Evolutionary conservation across 1,140 invertebrate species (phyloP).

Genomic region (Megalonaias nervosa): DNA sequence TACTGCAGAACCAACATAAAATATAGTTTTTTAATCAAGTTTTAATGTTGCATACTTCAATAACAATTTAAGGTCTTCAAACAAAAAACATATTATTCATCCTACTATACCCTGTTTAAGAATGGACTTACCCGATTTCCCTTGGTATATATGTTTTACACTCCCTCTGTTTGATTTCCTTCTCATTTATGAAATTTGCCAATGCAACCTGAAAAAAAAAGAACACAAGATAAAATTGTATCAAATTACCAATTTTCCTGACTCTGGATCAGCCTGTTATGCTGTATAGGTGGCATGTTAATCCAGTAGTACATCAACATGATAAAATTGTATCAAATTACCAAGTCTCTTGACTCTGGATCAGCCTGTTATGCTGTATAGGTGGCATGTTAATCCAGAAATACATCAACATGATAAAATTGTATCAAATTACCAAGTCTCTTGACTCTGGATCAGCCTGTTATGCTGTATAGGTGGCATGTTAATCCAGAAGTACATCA

Average conservation of each 20-base stretch:
- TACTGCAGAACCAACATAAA: no score
- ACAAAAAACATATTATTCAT: no score
- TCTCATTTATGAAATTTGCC: slow-evolving; percentile 20
- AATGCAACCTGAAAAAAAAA: slow-evolving; percentile 16
- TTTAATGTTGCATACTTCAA: no score
- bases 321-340: neutral
- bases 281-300: no score
- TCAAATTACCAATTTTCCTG: neutral
- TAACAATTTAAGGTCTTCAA: no score
- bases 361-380: no score
- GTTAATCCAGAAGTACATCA: no score
- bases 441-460: no score
- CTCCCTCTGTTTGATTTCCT: slow-evolving; percentile 9
- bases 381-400: no score
- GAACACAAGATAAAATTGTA: neutral
- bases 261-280: no score
- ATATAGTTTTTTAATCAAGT: no score
- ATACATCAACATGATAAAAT: neutral
- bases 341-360: neutral
- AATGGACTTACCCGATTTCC: slow-evolving; percentile 4
- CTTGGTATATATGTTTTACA: slow-evolving; percentile 21
- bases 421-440: neutral
- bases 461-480: no score
- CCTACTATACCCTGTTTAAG: neutral
- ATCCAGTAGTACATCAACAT: neutral